Base-by-base conservation (phyloP, 2,797 vertebrate genomes). In the Bryconaethiops microstoma region DNA sequence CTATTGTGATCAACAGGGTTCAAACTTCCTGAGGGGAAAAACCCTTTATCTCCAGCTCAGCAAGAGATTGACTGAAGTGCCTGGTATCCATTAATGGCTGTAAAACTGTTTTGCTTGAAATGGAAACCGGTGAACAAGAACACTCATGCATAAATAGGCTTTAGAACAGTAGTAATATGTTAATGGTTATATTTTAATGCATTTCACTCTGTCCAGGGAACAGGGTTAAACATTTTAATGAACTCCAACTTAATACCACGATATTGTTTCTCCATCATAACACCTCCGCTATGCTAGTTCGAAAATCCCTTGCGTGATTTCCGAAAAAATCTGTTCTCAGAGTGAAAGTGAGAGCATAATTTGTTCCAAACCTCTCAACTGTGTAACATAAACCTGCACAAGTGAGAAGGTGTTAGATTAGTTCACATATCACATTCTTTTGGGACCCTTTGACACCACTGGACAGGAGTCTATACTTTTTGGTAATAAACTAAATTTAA, bases 51-150 rank as follows among this genome's bases (percentile, higher is more conserved):
- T 48, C 8, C 45, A 48, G 45, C 45, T 6, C 45, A 48, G 4
- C 8, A 10, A 48, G 45, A 48, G 45, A 48, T 48, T 48, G 45
- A 48, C 45, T 5, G 45, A 1, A 6, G 45, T 6, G 45, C 40
- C 7, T 42, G 40, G 40, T 42, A 4, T 48, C 45, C 45, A 48
- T 62, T 62, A 70, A 76, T 68, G 62, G 21, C 62, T 67, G 40
- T 55, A 19, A 74, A 68, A 39, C 25, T n/a, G 64, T 54, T 62
- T 5, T 62, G 72, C 55, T 74, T 60, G 52, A 73, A 40, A 73
- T 54, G 39, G 72, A 59, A 59, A 74, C 72, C 55, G 29, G 19
- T 59, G 55, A 5, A 8, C 13, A 29, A 42, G 55, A 42, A 7
- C 5, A 40, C 52, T 19, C 23, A 2, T n/a, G 5, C 25, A 12